A percentile compares a stretch with the other conserved stretches of the same genome.
Evolutionary conservation across 2,113 vertebrate genomes (phyloP).

Genomic region (Piliocolobus tephrosceles): DNA sequence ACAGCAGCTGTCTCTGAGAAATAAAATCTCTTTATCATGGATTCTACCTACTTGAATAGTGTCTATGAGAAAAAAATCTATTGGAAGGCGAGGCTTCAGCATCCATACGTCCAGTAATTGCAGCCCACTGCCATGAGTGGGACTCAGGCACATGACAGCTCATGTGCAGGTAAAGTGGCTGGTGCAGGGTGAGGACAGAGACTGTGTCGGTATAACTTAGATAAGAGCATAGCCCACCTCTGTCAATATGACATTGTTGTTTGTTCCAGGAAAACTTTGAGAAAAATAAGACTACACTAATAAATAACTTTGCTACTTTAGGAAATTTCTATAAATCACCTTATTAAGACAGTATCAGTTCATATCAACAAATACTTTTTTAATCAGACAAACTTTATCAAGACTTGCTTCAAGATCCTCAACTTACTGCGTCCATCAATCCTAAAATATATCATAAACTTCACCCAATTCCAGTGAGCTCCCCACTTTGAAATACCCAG

Average conservation of each 20-base stretch:
- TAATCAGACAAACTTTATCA: neutral
- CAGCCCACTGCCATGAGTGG: neutral
- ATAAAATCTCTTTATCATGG: neutral
- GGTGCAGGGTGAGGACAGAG: neutral
- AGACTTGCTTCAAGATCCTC: neutral
- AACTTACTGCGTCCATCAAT: neutral
- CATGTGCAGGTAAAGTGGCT: neutral
- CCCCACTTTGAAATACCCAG: neutral
- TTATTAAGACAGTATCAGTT: neutral
- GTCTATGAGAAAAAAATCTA: neutral
- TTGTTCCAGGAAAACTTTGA: neutral
- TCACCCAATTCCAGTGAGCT: neutral
- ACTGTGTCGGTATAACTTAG: neutral
- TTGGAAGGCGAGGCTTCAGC: neutral
- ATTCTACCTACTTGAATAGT: slow-evolving; percentile 24
- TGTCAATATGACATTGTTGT: neutral
- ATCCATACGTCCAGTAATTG: neutral
- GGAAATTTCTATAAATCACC: neutral
- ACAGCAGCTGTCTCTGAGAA: neutral
- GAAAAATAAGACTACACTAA: neutral
- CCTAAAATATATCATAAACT: neutral
- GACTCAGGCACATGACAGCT: neutral
- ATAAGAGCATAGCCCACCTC: neutral
- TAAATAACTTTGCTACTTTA: neutral
- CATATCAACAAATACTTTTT: neutral